These are phyloP conservation scores for Coccyzus lansbergi DNA, from an alignment of 2,797 vertebrate genomes.

Conservation along the genomic window DNA sequence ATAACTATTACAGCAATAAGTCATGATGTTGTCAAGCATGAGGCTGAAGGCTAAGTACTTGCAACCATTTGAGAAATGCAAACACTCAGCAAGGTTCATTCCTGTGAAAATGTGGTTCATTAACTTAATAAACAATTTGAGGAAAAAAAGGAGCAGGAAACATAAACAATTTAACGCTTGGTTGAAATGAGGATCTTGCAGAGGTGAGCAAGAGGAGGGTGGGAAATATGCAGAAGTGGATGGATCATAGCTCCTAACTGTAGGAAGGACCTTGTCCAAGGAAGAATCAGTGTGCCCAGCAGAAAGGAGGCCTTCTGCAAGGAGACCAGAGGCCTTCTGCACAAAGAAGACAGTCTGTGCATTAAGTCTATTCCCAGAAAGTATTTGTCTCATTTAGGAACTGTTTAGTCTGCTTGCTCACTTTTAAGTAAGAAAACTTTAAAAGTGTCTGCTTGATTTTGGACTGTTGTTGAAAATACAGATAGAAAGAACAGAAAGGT, in stretches of 20 bases:
- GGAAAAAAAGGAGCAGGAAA: background rate
- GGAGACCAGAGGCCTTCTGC: background rate
- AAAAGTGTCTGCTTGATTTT: background rate
- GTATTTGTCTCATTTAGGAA: background rate
- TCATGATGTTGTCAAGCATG: rapidly evolving
- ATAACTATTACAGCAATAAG: background rate
- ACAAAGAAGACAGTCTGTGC: background rate
- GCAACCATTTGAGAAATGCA: background rate
- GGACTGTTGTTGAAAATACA: background rate
- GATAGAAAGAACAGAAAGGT: background rate
- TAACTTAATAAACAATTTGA: background rate
- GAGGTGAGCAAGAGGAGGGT: background rate
- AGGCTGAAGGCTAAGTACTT: background rate
- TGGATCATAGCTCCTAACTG: background rate
- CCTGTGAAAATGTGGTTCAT: background rate
- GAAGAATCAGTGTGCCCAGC: background rate
- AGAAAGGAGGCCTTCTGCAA: background rate
- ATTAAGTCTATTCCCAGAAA: background rate
- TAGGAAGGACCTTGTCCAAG: background rate
- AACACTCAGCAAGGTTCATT: background rate
- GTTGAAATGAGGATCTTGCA: background rate
- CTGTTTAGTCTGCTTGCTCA: background rate
- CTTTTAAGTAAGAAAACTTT: background rate
- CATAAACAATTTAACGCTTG: background rate
- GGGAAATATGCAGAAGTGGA: background rate